phyloP scores from a whole-genome alignment of 2,888 invertebrate genomes.

The Apamea sordens region DNA sequence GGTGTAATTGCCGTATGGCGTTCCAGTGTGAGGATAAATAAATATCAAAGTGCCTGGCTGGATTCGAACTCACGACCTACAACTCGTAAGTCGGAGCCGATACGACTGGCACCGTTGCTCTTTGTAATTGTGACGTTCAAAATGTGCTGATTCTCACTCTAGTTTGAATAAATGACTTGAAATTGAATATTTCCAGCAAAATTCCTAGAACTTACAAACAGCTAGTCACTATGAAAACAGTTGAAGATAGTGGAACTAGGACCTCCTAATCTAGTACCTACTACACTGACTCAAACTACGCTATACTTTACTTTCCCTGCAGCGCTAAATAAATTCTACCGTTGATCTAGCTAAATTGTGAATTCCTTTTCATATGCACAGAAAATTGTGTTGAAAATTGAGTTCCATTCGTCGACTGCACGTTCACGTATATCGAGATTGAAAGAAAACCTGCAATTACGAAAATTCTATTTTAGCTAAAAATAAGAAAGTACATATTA shows the following conservation, averaged over 20 bases:
- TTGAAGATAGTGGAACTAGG: slow-evolving; percentile 30
- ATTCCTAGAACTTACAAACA: slow-evolving; percentile 1
- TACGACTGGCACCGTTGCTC: no score
- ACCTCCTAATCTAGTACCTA: slow-evolving; percentile 33
- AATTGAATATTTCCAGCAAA: not conserved
- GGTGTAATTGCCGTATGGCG: no score
- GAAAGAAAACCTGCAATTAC: not conserved
- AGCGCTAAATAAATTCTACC: slow-evolving; percentile 18
- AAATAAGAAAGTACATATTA: not conserved
- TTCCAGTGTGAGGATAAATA: no score
- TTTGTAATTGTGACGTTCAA: no score
- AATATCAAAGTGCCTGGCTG: no score
- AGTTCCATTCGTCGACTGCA: slow-evolving; percentile 1
- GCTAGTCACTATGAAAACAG: slow-evolving; percentile 27
- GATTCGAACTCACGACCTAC: no score
- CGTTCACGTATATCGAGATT: slow-evolving; percentile 8
- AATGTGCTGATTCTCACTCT: no score
- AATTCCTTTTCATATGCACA: slow-evolving; percentile 28
- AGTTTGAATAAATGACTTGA: no score
- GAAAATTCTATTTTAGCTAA: not conserved
- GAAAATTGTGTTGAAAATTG: not conserved
- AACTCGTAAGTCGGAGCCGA: no score
- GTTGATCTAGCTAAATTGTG: slow-evolving; percentile 21
- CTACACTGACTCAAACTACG: slow-evolving; percentile 17
- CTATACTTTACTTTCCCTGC: not conserved